These are phyloP conservation scores for Sarcophaga bullata DNA, from an alignment of 1,140 invertebrate genomes.

Conservation along the genomic window DNA sequence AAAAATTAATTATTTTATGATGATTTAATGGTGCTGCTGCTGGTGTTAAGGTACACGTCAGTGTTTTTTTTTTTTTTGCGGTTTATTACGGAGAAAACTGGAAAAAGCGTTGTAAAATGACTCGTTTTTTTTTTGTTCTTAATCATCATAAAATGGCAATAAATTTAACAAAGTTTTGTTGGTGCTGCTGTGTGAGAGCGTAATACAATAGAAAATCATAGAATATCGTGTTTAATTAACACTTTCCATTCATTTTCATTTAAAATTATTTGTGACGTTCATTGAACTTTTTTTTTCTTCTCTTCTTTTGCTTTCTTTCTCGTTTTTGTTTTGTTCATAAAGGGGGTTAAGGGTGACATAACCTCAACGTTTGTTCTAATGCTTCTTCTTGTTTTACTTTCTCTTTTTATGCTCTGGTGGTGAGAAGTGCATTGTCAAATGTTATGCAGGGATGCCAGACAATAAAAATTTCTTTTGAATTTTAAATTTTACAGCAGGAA, in stretches of 20 bases:
- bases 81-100: no score
- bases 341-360: constrained; percentile 36
- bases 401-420: background rate
- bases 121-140: background rate
- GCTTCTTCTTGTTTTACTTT: background rate
- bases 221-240: background rate
- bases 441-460: constrained; percentile 11
- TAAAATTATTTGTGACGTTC: constrained; percentile 28
- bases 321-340: background rate
- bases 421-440: constrained; percentile 27
- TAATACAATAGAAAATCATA: no score
- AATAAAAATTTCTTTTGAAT: no score
- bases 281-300: constrained; percentile 22
- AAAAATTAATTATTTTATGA: no score
- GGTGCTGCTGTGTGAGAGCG: background rate
- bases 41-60: constrained; percentile 18
- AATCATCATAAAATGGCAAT: no score
- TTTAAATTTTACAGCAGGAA: no score
- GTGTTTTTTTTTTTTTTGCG: background rate
- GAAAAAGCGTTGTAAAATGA: no score
- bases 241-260: constrained; percentile 8
- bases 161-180: background rate
- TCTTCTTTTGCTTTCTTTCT: background rate
- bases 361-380: constrained; percentile 23
- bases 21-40: background rate